Base-by-base conservation (phyloP, 1,140 invertebrate species). In the Phenacoccus solenopsis region DNA sequence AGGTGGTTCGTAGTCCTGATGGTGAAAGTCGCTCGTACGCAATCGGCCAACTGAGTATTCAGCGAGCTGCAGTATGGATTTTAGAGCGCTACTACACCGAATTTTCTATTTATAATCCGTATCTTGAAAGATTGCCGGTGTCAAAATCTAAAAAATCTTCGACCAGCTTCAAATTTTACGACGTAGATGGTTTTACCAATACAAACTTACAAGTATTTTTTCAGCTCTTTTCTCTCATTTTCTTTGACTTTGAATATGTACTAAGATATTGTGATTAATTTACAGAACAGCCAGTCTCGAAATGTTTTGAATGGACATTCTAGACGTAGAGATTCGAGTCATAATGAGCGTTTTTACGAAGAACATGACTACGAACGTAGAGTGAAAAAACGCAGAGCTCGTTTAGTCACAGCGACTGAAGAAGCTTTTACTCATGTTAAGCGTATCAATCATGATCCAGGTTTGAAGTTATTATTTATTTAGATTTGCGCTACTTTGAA, bases 351-450 rank as follows among this genome's bases (percentile, higher is more conserved):
- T 20, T 98, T 98, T 78, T 96, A 98, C 78, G 95, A 98, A 79
- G 95, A 98, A 79, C 91, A 96, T 76, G 96, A 99, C 79, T 96
- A 96, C 77, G 95, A 97, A 74, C 82, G 94, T 64, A 82, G 96
- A 61, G 93, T 98, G 20, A 85, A 90, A 70, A 98, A 98, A 78
- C 81, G 96, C 0, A 85, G 87, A 74, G 93, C 94, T 1, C 81
- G 96, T 21, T 81, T 98, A 1, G 85, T 97, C 16, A 91, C 91
- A 9, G 94, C 95, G 1, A 90, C 94, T 1, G 96, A 98, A 79
- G 96, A 98, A 78, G 94, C 96, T 0, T 98, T 98, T 78, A 94
- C 94, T 7, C 94, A 98, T 77, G 95, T 99, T 72, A 93, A 90
- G 82, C 80, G 89, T 21, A 81, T 90, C 35, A 84, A 90, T 72